These are phyloP conservation scores for Astropecten irregularis DNA, from an alignment of 53 echinoderm and acorn worm species.

Conservation along the genomic window DNA sequence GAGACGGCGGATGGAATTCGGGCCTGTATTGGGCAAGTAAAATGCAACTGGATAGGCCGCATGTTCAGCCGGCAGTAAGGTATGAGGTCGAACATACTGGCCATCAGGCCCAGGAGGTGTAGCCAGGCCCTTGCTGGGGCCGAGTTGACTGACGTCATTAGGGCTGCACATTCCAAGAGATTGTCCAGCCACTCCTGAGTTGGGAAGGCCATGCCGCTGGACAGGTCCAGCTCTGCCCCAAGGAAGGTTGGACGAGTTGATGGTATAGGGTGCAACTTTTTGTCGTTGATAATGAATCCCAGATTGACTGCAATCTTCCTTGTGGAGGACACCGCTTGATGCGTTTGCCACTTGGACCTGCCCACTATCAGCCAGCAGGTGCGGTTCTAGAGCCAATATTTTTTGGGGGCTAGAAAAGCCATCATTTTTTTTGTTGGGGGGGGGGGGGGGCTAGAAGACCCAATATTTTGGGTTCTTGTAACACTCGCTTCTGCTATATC, in stretches of 20 bases:
- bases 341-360: background rate
- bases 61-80: constrained; percentile 13
- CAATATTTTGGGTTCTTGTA: too few relatives aligned
- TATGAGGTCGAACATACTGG: constrained; percentile 12
- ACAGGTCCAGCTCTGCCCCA: background rate
- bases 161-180: background rate
- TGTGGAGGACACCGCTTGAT: background rate
- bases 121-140: constrained; percentile 7
- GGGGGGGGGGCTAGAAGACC: too few relatives aligned
- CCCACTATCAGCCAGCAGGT: background rate
- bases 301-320: background rate
- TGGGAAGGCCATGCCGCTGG: background rate
- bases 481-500: too few relatives aligned
- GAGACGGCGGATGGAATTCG: background rate
- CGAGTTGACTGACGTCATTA: background rate
- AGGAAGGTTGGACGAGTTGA: background rate
- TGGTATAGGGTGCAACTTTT: background rate
- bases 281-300: background rate
- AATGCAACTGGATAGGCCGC: constrained; percentile 16
- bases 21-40: constrained; percentile 11
- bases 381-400: too few relatives aligned
- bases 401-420: too few relatives aligned
- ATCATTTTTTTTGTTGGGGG: too few relatives aligned
- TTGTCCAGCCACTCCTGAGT: background rate
- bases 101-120: constrained; percentile 23